These are phyloP conservation scores for Dendropsophus ebraccatus DNA, from an alignment of 2,113 vertebrate species.

Conservation along the genomic window DNA sequence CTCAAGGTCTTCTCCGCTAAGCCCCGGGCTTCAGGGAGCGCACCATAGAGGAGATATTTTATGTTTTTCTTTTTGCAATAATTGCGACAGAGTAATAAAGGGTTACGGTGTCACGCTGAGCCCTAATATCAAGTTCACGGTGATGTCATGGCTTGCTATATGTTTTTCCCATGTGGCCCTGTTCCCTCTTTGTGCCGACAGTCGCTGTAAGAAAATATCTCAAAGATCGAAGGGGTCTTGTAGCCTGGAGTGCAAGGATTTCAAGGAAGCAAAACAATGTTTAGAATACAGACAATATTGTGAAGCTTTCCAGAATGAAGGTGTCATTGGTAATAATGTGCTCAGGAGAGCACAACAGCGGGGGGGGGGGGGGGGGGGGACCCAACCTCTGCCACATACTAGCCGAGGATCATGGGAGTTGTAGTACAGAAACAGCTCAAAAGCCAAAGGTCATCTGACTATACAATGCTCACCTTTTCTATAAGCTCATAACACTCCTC, in stretches of 20 bases:
- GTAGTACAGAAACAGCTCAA: slow-evolving; percentile 39
- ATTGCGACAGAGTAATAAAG: slow-evolving; percentile 22
- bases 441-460: not conserved
- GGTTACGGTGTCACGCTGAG: slow-evolving; percentile 29
- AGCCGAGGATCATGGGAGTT: slow-evolving; percentile 32
- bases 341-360: not conserved
- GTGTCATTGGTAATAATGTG: slow-evolving; percentile 6
- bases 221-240: slow-evolving; percentile 7
- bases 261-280: slow-evolving; percentile 32
- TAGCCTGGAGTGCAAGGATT: slow-evolving; percentile 31
- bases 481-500: slow-evolving; percentile 96
- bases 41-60: not conserved
- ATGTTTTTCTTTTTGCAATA: slow-evolving; percentile 28
- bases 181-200: not conserved
- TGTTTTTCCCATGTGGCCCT: slow-evolving; percentile 25
- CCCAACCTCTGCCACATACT: slow-evolving; percentile 1
- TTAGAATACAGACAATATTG: slow-evolving; percentile 11
- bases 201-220: slow-evolving; percentile 43
- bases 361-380: not conserved
- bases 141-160: slow-evolving; percentile 33
- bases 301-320: not conserved
- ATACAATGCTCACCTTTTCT: slow-evolving; percentile 84
- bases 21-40: slow-evolving; percentile 10
- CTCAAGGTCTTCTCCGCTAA: slow-evolving; percentile 17
- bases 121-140: slow-evolving; percentile 44